These are phyloP conservation scores for Rhineura floridana DNA, from an alignment of 2,113 vertebrate species.

Conservation along the genomic window DNA sequence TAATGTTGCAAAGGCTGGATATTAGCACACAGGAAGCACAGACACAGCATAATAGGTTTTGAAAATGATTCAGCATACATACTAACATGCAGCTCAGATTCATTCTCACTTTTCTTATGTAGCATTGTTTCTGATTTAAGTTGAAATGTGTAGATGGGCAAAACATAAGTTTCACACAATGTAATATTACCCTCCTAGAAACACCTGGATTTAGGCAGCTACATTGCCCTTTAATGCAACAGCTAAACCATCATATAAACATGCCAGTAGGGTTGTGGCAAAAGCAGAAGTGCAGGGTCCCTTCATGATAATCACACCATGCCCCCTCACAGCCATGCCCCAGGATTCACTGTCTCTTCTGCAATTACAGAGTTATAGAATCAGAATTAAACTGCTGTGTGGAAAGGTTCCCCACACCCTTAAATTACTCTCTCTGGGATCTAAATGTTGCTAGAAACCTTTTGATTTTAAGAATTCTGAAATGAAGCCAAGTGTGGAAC, in stretches of 20 bases:
- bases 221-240: neutral
- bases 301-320: no score
- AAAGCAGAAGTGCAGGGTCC: no score
- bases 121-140: neutral
- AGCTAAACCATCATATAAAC: neutral
- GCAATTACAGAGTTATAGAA: no score
- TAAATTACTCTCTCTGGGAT: no score
- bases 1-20: neutral
- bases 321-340: no score
- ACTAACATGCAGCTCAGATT: neutral
- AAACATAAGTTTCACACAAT: neutral
- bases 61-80: neutral
- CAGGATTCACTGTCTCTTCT: no score
- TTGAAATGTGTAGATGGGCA: neutral
- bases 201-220: neutral
- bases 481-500: no score
- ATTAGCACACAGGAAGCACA: neutral
- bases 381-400: no score
- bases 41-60: neutral
- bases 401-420: no score
- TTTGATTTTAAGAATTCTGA: no score
- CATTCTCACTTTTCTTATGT: neutral
- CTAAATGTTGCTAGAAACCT: no score
- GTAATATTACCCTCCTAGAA: neutral
- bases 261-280: no score